Evolutionary conservation across 92 coral and sea anemone genomes (phyloP), one percentile per base, ranked within the genome.

Genomic region (Montipora capitata): DNA sequence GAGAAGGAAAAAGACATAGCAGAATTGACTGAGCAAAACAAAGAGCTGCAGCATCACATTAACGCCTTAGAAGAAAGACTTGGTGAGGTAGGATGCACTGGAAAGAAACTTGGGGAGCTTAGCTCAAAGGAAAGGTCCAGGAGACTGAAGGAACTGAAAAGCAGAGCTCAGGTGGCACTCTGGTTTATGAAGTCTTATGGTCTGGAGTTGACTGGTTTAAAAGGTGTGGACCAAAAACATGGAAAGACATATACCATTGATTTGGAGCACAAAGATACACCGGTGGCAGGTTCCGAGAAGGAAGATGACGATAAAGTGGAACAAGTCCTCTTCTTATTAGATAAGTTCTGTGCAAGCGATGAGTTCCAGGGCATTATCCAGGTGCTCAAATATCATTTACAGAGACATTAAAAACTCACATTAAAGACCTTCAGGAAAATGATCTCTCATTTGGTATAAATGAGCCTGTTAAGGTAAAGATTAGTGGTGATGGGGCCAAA

Each of bases 401-500:
- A 10, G 79, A 27, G 7, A 87, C 80, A 12, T 62, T 68, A 3
- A 79, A 18, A 61, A 78, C 20, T 20, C 73, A 87, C 10, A 70
- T 79, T 41, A 38, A 43, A 20, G 91, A 68, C 2, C 45, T 68
- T 14, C 40, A 52, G 10, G 20, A 42, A 6, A 10, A 18, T 35
- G 78, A 87, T 11, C 86, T 80, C 3, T 68, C 73, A 7, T 49
- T 78, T 70, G 57, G 42, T 10, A 4, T 15, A 13, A 72, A 57
- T 35, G 52, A 73, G 20, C 74, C 81, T 4, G 64, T 74, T 4
- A 72, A 80, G 58, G 86, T 87, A 51, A 79, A 80, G 45, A 69
- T 87, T 2, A 87, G 91, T 70, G 85, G 81, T 4, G 86, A 88
- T 80, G 87, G 76, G 3, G 92, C 92, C 52, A 48, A 48, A 48